Conservation (phyloP, 2,888 invertebrate genomes). For the Synanthedon myopaeformis region DNA sequence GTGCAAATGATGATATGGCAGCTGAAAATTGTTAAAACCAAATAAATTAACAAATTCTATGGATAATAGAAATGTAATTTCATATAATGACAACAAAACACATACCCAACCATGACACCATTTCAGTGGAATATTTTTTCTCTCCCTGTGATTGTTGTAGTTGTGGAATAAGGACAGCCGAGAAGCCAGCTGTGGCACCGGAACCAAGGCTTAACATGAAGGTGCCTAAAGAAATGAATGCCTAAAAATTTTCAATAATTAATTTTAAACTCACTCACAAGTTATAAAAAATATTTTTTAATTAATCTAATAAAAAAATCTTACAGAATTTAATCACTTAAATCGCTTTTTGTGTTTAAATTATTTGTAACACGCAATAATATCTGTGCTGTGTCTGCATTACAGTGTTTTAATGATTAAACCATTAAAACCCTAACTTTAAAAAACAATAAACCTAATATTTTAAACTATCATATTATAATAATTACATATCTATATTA, state of each 20-base stretch:
- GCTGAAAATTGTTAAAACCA: constrained; percentile 50
- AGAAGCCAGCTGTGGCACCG: constrained; percentile 74
- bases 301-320: too few species aligned
- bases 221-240: constrained; percentile 64
- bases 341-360: too few species aligned
- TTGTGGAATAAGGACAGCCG: constrained; percentile 74
- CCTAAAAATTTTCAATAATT: constrained; percentile 33
- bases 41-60: not conserved
- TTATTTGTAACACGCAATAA: too few species aligned
- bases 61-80: not conserved
- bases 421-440: too few species aligned
- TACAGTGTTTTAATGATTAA: too few species aligned
- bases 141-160: constrained; percentile 44
- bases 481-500: too few species aligned
- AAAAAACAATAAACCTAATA: too few species aligned
- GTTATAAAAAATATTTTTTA: too few species aligned
- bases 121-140: constrained; percentile 51
- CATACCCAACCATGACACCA: constrained; percentile 74
- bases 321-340: too few species aligned
- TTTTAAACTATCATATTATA: too few species aligned
- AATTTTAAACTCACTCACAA: too few species aligned
- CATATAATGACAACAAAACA: constrained; percentile 10
- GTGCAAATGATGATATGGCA: constrained; percentile 71
- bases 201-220: constrained; percentile 66
- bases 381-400: too few species aligned